phyloP scores from a whole-genome alignment of 2,113 vertebrate genomes.

The Salvator merianae region DNA sequence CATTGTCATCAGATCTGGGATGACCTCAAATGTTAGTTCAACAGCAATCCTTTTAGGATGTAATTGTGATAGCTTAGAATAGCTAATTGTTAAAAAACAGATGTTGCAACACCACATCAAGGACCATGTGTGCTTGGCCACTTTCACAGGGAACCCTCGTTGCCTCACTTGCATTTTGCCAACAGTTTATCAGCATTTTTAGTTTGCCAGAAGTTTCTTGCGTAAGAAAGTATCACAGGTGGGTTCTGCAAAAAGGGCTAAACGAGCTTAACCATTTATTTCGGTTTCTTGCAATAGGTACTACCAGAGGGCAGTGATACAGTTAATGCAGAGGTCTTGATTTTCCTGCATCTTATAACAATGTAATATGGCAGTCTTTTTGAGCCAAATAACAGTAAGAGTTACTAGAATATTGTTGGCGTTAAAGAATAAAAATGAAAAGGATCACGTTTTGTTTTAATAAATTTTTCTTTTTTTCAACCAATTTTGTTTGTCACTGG shows the following conservation, averaged over 20 bases:
- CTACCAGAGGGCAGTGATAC: neutral
- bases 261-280: neutral
- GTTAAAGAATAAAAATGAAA: neutral
- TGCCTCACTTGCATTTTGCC: too few relatives aligned
- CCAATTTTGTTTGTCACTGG: too few relatives aligned
- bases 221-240: too few relatives aligned
- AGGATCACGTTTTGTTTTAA: neutral
- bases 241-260: too few relatives aligned
- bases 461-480: neutral
- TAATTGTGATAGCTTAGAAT: too few relatives aligned
- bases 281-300: neutral
- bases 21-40: neutral
- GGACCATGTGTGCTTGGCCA: too few relatives aligned
- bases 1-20: neutral
- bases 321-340: neutral
- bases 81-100: neutral
- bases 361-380: neutral
- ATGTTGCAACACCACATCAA: too few relatives aligned
- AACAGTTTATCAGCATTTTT: too few relatives aligned
- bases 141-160: too few relatives aligned
- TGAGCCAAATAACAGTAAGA: neutral
- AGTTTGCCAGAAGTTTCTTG: too few relatives aligned
- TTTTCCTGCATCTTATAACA: neutral
- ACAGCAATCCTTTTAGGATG: neutral
- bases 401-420: neutral